These are phyloP conservation scores for Aythya baeri DNA, from an alignment of 2,113 vertebrate genomes.

Conservation along the genomic window DNA sequence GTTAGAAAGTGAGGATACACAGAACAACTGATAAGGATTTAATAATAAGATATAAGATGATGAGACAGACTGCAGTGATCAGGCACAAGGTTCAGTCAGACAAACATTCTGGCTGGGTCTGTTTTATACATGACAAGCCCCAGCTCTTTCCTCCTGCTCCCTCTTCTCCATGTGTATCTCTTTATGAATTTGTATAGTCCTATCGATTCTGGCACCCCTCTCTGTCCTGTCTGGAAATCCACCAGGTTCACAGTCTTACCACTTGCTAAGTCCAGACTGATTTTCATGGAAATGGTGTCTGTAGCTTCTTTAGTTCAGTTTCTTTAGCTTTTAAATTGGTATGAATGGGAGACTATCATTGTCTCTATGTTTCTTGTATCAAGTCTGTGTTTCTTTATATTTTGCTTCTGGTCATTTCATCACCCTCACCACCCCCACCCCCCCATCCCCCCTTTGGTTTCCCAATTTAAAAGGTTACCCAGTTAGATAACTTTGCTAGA, in stretches of 20 bases:
- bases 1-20: not conserved
- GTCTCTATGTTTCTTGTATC: not conserved
- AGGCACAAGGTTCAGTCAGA: not conserved
- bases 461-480: accelerated
- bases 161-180: not conserved
- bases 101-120: accelerated
- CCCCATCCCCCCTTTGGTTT: not conserved
- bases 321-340: not conserved
- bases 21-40: not conserved
- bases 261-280: not conserved
- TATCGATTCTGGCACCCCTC: not conserved
- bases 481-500: not conserved
- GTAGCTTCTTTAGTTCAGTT: not conserved
- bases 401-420: not conserved
- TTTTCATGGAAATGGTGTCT: not conserved
- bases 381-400: not conserved
- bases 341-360: not conserved
- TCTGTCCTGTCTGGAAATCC: accelerated
- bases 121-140: not conserved
- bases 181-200: not conserved
- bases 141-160: not conserved
- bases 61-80: not conserved
- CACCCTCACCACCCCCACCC: no score
- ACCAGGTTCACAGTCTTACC: not conserved
- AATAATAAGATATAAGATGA: not conserved